Percentiles rank a stretch among this genome's conserved stretches.
Evolutionary conservation across 2,113 vertebrate genomes (phyloP).

Genomic region (Hucho hucho): DNA sequence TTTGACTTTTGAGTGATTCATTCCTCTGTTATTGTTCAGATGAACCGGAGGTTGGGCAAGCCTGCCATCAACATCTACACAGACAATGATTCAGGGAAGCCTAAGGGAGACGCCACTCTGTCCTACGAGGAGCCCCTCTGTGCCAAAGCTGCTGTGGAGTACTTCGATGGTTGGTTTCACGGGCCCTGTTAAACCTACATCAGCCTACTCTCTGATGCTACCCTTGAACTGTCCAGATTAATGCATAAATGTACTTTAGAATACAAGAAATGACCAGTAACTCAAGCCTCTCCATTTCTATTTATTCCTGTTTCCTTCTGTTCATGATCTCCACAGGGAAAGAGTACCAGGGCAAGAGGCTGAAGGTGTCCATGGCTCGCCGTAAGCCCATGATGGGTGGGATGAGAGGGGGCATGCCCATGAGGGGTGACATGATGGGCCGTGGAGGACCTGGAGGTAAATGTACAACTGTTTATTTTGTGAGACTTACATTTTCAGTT

Average conservation of each 20-base stretch:
- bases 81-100: constrained; percentile 92
- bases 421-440: constrained; percentile 86
- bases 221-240: neutral
- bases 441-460: constrained; percentile 78
- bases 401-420: constrained; percentile 85
- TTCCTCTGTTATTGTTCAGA: constrained; percentile 62
- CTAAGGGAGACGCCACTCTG: constrained; percentile 93
- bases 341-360: constrained; percentile 87
- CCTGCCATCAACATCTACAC: constrained; percentile 95
- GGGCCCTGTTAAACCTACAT: neutral
- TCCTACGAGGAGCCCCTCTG: constrained; percentile 90
- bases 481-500: too few relatives aligned
- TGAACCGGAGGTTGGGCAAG: constrained; percentile 93
- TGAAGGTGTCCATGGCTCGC: constrained; percentile 86
- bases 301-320: neutral
- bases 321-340: constrained; percentile 73
- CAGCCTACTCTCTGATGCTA: neutral
- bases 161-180: constrained; percentile 87
- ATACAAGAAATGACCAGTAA: too few relatives aligned
- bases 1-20: neutral
- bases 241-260: too few relatives aligned
- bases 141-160: constrained; percentile 92
- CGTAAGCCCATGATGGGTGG: constrained; percentile 89
- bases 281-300: too few relatives aligned
- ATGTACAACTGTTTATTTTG: too few relatives aligned